Evolutionary conservation across 2,888 invertebrate species (phyloP), one percentile per base, ranked within the genome.

Genomic region (Trichopoda pennipes): DNA sequence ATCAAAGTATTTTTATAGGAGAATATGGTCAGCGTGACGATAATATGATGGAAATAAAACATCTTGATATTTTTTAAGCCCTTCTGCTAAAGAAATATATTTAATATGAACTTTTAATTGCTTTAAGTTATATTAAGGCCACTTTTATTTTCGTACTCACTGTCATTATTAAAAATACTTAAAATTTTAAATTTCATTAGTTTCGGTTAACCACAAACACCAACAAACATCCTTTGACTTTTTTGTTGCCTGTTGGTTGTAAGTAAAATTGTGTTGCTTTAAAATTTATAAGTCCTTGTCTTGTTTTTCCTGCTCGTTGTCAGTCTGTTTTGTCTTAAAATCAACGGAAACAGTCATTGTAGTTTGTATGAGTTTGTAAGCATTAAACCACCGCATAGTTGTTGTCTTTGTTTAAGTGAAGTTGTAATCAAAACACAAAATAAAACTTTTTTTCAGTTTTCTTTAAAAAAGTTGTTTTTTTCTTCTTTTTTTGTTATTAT

Each of bases 381-480:
- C 38, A 38, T 38, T 61, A 28, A 74, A 56, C 61, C 55, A 63
- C 49, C 69, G 51, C 78, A 78, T 78, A 72, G 49, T 72, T 77
- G 55, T 61, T 74, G 73, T 74, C 61, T 74, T 74, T 68, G 38
- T 68, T 74, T 74, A 69, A 61, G 49, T 74, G 49, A 74, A 74
- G 73, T 80, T 80, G 73, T 74, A 80, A 80, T 74, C 79, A 80
- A 80, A 80, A 80, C 61, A 80, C 19, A 51, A 60, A 44, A n/a
- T n/a, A n/a, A 69, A 69, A 17, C 21, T 4, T 9, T n/a, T 58
- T 49, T 53, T 53, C 44, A 49, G 55, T 63, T 72, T 61, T 69
- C 44, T 61, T 76, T 68, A 38, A 49, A 44, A 66, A 64, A 38
- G n/a, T n/a, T n/a, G n/a, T n/a, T 58, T 66, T 10, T 64, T n/a